Evolutionary conservation across 53 echinoderm and acorn worm species (phyloP).

Genomic region (Actinopyga echinites): DNA sequence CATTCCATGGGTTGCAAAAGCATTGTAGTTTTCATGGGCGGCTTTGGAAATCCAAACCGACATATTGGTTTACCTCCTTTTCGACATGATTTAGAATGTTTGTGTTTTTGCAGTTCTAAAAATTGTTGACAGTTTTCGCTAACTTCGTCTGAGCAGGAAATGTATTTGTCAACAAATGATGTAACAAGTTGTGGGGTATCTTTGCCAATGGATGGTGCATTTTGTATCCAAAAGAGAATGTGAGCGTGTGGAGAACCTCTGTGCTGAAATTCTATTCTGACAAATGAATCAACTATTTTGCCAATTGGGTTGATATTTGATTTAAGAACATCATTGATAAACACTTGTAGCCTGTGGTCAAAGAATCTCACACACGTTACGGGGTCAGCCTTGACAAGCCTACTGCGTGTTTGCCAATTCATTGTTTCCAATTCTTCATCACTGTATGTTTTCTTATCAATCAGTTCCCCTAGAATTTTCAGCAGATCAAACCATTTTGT

Average conservation of each 20-base stretch:
- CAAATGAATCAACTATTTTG: constrained; percentile 15
- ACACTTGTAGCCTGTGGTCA: constrained; percentile 44
- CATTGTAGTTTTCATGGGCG: too few relatives aligned
- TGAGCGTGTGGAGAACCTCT: constrained; percentile 56
- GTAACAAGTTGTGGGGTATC: neutral
- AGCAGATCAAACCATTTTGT: constrained; percentile 41
- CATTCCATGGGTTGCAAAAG: neutral
- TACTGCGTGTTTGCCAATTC: neutral
- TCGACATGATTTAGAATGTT: constrained; percentile 12
- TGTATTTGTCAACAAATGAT: constrained; percentile 37
- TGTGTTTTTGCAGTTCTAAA: neutral
- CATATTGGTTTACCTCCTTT: neutral
- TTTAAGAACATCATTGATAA: constrained; percentile 25
- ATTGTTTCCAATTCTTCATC: constrained; percentile 32
- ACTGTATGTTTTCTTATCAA: constrained; percentile 30
- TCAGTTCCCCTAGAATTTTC: neutral
- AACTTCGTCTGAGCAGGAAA: constrained; percentile 23
- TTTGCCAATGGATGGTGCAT: constrained; percentile 18
- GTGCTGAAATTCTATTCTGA: constrained; percentile 48
- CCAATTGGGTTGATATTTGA: constrained; percentile 16
- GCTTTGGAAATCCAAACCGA: neutral
- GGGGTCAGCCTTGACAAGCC: constrained; percentile 38
- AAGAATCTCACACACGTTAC: too few relatives aligned
- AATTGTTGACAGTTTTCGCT: neutral
- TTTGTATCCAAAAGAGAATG: constrained; percentile 41